A percentile compares a stretch with the other conserved stretches of the same genome.
Evolutionary conservation across 2,797 vertebrate genomes (phyloP).

Genomic region (Pseudotriccus pelzelni): DNA sequence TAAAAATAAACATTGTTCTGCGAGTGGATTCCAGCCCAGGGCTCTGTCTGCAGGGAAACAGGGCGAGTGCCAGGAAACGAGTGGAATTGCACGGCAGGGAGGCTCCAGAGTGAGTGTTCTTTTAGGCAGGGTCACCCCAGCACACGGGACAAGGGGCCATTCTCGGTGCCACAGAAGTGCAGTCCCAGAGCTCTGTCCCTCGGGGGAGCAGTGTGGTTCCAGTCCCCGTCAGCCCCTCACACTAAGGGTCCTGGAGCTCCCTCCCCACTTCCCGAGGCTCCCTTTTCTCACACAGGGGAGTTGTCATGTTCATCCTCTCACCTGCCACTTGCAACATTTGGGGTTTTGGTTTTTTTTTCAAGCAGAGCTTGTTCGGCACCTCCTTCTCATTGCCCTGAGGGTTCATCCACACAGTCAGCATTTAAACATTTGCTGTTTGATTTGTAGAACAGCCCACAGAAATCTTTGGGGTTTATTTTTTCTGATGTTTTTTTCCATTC

Average conservation of each 20-base stretch:
- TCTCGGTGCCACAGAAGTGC: not conserved
- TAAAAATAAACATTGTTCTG: slow-evolving; percentile 9
- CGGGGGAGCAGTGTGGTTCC: not conserved
- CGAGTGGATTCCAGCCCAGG: not conserved
- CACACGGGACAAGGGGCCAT: not conserved
- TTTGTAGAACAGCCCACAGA: not conserved
- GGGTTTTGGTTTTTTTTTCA: not conserved
- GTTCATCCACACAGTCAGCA: not conserved
- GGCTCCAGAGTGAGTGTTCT: not conserved
- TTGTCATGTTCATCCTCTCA: not conserved
- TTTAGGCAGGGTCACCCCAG: not conserved
- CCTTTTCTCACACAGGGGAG: rapidly evolving
- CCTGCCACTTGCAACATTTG: not conserved
- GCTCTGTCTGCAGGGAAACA: not conserved
- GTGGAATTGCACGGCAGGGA: not conserved
- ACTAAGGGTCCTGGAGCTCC: not conserved
- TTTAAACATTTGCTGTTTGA: not conserved
- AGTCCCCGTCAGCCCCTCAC: not conserved
- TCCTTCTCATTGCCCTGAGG: not conserved
- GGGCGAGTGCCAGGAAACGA: not conserved
- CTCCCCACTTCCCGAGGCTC: not conserved
- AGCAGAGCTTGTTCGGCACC: not conserved
- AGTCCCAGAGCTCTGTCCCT: not conserved
- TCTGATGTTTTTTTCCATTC: not conserved
- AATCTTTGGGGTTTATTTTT: not conserved